Evolutionary conservation across 2,113 vertebrate genomes (phyloP).

Genomic region (Shinisaurus crocodilurus): DNA sequence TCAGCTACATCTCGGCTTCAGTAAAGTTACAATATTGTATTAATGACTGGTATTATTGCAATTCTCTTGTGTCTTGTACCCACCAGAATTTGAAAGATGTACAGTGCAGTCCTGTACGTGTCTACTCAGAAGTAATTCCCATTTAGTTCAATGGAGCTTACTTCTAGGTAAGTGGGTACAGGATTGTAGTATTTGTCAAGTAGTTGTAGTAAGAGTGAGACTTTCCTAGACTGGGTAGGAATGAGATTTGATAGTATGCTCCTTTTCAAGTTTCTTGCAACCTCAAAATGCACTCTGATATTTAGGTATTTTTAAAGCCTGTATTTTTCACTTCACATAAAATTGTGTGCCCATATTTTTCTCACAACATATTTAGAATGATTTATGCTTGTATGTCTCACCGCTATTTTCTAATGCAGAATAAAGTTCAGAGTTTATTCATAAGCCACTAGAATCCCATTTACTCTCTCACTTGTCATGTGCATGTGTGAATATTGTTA

Average conservation of each 20-base stretch:
- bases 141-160: neutral
- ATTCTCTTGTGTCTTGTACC: neutral
- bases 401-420: neutral
- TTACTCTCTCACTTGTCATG: neutral
- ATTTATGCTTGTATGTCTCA: neutral
- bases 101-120: neutral
- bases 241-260: neutral
- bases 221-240: neutral
- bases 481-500: neutral
- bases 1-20: neutral
- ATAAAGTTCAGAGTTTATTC: neutral
- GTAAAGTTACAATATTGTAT: neutral
- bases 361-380: neutral
- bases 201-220: neutral
- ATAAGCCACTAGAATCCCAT: no score
- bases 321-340: neutral
- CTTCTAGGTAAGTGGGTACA: neutral
- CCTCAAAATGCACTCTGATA: neutral
- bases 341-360: neutral
- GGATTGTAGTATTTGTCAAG: neutral
- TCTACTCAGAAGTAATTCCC: neutral
- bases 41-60: neutral
- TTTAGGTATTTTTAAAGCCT: neutral
- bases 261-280: neutral
- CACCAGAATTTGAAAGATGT: neutral